A percentile compares a stretch with the other conserved stretches of the same genome.
Conservation (phyloP, 2,113 vertebrate genomes). For the Fregata magnificens region DNA sequence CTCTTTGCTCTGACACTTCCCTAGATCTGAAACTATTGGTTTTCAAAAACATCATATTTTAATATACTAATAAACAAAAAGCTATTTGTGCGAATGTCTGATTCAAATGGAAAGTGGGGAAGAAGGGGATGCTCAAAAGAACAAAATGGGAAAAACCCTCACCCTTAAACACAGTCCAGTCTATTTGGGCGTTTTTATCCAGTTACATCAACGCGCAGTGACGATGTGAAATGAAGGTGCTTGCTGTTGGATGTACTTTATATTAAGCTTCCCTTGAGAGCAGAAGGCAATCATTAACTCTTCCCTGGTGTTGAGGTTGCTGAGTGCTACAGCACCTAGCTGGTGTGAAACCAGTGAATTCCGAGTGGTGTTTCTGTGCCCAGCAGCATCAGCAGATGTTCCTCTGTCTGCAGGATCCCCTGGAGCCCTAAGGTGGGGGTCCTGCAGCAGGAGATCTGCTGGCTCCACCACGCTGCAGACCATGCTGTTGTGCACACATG, state of each 20-base stretch:
- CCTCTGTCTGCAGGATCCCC: neutral
- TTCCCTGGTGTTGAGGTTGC: fast-evolving
- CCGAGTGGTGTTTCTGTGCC: neutral
- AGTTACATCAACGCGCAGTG: fast-evolving
- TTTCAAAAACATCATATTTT: neutral
- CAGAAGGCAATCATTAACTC: neutral
- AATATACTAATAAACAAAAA: neutral
- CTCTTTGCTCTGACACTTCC: neutral
- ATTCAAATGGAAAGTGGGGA: neutral
- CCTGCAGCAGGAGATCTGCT: neutral
- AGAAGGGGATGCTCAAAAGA: neutral
- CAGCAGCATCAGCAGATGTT: neutral
- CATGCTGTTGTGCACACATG: fast-evolving
- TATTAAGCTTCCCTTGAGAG: neutral
- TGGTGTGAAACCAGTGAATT: too few species aligned
- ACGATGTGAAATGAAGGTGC: fast-evolving
- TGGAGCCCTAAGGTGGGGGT: neutral
- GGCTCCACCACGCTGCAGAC: neutral
- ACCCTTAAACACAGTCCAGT: too few species aligned
- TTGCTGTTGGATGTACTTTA: neutral
- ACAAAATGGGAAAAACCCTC: too few species aligned
- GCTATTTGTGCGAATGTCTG: neutral
- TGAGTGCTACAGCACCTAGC: fast-evolving
- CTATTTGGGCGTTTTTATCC: fast-evolving
- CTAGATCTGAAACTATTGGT: neutral